phyloP scores from a whole-genome alignment of 2,888 invertebrate genomes.

The Habroteleia sp. region DNA sequence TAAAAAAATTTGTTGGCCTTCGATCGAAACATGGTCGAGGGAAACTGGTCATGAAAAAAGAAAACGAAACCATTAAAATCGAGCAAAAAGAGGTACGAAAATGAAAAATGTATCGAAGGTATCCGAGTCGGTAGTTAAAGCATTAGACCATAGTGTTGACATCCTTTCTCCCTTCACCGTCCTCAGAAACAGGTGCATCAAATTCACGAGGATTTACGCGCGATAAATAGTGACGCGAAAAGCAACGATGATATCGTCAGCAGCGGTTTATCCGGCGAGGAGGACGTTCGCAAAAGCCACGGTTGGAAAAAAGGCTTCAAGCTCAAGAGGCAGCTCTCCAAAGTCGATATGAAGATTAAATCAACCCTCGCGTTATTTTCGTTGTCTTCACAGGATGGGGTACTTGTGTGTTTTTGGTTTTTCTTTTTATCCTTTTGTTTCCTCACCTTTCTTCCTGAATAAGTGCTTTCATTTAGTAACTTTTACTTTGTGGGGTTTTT shows the following conservation, averaged over 20 bases:
- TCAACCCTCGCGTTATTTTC: constrained; percentile 68
- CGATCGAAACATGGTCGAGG: too few relatives aligned
- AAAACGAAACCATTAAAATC: neutral
- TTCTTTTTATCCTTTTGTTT: constrained; percentile 20
- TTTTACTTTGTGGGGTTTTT: constrained; percentile 9
- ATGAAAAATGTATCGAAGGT: neutral
- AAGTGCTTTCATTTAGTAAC: neutral
- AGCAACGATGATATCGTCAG: constrained; percentile 67
- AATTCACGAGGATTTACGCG: constrained; percentile 66
- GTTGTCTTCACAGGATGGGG: constrained; percentile 75
- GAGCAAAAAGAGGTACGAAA: neutral
- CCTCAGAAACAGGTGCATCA: constrained; percentile 68
- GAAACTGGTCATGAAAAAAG: neutral
- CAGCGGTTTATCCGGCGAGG: constrained; percentile 65
- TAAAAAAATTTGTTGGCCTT: neutral
- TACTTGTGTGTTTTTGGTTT: constrained; percentile 73
- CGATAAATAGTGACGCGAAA: constrained; percentile 69
- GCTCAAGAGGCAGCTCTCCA: constrained; percentile 90
- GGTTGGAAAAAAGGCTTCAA: constrained; percentile 88
- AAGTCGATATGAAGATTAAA: constrained; percentile 87
- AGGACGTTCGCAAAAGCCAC: constrained; percentile 73
- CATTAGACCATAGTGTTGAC: constrained; percentile 26
- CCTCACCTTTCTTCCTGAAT: neutral
- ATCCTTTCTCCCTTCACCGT: constrained; percentile 67
- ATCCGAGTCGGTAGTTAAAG: constrained; percentile 21